These are phyloP conservation scores for Romanomermis culicivorax DNA, from an alignment of 2,888 invertebrate genomes.

Conservation along the genomic window DNA sequence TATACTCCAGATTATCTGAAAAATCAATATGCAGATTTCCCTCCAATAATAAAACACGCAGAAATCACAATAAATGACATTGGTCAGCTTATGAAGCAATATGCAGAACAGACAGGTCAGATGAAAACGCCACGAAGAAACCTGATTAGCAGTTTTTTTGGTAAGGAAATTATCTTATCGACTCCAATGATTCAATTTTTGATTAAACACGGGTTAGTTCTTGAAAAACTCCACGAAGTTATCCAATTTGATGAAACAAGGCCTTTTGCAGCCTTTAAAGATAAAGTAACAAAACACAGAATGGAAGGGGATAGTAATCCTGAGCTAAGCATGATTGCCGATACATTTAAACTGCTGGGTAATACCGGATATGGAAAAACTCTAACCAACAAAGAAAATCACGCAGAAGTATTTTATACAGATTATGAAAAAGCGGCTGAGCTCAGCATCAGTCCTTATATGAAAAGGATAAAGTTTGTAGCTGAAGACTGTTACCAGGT, in stretches of 20 bases:
- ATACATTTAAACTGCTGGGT: no score
- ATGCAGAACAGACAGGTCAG: neutral
- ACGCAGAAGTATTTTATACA: no score
- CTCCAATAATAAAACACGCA: neutral
- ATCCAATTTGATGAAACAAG: neutral
- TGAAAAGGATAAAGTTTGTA: no score
- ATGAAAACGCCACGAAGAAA: neutral
- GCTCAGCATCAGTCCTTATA: no score
- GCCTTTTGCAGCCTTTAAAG: neutral
- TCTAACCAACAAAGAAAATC: no score
- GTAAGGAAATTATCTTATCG: neutral
- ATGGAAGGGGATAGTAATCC: neutral
- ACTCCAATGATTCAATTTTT: neutral
- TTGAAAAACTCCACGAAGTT: neutral
- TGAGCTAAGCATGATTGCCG: neutral
- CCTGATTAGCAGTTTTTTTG: neutral
- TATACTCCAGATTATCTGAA: neutral
- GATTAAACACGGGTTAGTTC: neutral
- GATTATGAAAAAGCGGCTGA: no score
- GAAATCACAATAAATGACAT: neutral
- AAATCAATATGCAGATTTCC: neutral
- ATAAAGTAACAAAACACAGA: neutral
- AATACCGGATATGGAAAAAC: no score
- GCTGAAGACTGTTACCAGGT: no score
- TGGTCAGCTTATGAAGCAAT: neutral